phyloP scores from a whole-genome alignment of 2,888 invertebrate species.

The Dryobotodes eremita region DNA sequence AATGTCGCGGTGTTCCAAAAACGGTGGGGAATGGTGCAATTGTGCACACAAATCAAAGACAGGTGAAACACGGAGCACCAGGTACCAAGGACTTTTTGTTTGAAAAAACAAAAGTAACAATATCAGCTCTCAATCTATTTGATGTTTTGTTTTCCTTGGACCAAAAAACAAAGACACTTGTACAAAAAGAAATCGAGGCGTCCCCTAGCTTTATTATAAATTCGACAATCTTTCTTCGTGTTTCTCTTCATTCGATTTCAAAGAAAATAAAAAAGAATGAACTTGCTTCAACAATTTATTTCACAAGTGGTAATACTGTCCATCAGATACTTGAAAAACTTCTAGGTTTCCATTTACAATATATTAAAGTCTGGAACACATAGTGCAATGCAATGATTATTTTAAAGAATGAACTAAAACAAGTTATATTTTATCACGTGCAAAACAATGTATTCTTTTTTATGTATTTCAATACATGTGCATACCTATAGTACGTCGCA shows the following conservation, averaged over 20 bases:
- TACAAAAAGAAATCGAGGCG: conserved; percentile 28
- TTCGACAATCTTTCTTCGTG: conserved; percentile 34
- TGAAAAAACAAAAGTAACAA: conserved; percentile 37
- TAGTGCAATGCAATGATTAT: not conserved
- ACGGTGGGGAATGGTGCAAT: conserved; percentile 26
- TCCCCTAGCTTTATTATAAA: conserved; percentile 51
- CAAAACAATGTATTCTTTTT: not conserved
- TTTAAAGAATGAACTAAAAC: conserved; percentile 1
- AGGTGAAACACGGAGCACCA: conserved; percentile 1
- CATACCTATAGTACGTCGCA: too few species aligned
- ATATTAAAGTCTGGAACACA: conserved; percentile 6
- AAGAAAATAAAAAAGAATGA: conserved; percentile 45
- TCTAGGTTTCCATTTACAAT: conserved; percentile 28
- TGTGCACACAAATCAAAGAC: conserved; percentile 24
- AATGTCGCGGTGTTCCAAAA: conserved; percentile 25
- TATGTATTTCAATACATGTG: not conserved
- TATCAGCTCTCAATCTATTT: conserved; percentile 42
- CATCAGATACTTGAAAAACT: conserved; percentile 36
- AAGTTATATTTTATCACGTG: not conserved
- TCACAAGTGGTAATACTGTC: conserved; percentile 36
- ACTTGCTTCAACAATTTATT: conserved; percentile 47
- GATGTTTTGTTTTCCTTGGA: conserved; percentile 46
- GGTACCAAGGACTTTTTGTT: conserved; percentile 10
- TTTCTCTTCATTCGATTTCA: conserved; percentile 44
- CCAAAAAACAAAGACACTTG: conserved; percentile 42